These are phyloP conservation scores for Odontocolon sp. DNA, from an alignment of 2,888 invertebrate species.

Conservation along the genomic window DNA sequence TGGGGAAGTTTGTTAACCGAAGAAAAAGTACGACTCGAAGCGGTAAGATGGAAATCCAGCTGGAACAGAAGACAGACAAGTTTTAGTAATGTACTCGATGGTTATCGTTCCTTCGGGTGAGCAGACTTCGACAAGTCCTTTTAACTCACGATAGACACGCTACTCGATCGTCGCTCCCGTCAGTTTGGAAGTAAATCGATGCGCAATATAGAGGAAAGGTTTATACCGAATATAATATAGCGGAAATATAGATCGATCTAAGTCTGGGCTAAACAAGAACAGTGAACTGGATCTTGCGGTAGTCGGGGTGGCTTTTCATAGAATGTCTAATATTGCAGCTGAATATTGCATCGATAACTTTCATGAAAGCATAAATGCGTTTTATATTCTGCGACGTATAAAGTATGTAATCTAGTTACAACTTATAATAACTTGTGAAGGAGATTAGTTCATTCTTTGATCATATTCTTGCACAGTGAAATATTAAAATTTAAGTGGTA, in stretches of 20 bases:
- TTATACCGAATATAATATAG: neutral
- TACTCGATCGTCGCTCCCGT: conserved; percentile 8
- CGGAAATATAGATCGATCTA: conserved; percentile 18
- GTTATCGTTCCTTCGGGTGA: neutral
- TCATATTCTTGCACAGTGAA: no score
- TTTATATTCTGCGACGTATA: neutral
- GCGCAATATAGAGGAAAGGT: conserved; percentile 5
- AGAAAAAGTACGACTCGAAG: conserved; percentile 13
- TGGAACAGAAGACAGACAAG: conserved; percentile 6
- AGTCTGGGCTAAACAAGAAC: neutral
- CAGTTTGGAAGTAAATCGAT: conserved; percentile 25
- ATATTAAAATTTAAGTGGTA: no score
- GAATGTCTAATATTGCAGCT: neutral
- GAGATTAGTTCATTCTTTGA: no score
- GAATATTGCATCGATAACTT: conserved; percentile 2
- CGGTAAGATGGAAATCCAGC: conserved; percentile 31
- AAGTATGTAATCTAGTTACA: no score
- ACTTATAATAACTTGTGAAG: no score
- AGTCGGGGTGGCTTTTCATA: neutral
- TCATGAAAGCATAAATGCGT: neutral
- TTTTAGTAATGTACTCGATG: neutral
- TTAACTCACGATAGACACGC: conserved; percentile 26
- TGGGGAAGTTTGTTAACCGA: conserved; percentile 32
- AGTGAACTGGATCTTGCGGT: neutral
- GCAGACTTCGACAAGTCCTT: conserved; percentile 38